Base-by-base conservation (phyloP, 2,113 vertebrate genomes). In the Amazona vittata region DNA sequence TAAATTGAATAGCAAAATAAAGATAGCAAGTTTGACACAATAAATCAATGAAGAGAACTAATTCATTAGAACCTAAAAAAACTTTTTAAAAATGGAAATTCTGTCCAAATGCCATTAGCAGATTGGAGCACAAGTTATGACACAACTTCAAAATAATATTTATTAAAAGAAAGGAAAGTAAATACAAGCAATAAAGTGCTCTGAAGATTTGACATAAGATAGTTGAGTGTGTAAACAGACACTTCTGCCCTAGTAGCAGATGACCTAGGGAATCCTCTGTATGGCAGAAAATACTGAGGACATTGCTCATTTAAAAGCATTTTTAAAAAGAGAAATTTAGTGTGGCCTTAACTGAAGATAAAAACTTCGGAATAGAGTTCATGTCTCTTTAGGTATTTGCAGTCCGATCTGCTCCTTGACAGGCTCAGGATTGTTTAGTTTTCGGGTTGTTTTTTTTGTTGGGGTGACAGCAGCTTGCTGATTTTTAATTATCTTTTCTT, bases 41-140 rank as follows among this genome's bases (percentile, higher is more conserved):
- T 94, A 60, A 92, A 92, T 96, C 35, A 68, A 18, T n/a, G 24
- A 93, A 53, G 22, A 91, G 28, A 94, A 55, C 17, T 55, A 81
- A 95, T 94, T 86, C 35, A 75, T 96, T 94, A 75, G 33, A 88
- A 21, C 12, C 24, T 85, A 31, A 71, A 79, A 90, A 80, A 79
- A 28, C 12, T 39, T 79, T 20, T 6, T 1, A 77, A 67, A 93
- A 62, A 29, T 65, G 35, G 57, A 84, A 79, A 44, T 89, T 90
- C 41, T 92, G 33, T 93, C 80, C 83, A 94, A 79, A 37, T 5
- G 31, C 77, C 50, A 63, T 94, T 94, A 95, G 64, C 9, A 92
- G 64, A 94, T 81, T 90, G 83, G 47, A 90, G 39, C 16, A 57
- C 17, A 83, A 52, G 43, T 75, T 86, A 68, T 57, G 39, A 86